phyloP scores from a whole-genome alignment of 2,888 invertebrate species.

The Erannis defoliaria region DNA sequence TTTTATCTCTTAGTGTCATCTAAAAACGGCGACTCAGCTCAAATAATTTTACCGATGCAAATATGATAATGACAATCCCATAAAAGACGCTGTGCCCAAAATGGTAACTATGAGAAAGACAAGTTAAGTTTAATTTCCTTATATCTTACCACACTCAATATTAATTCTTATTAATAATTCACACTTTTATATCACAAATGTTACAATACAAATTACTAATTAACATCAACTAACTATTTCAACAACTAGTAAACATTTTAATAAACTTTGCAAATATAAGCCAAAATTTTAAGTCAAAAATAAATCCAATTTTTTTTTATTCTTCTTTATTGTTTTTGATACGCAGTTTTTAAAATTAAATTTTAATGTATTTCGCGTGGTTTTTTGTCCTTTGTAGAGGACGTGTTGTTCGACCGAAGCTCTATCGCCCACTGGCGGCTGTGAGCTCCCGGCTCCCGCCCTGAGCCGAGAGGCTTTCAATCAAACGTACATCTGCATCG shows the following conservation, averaged over 20 bases:
- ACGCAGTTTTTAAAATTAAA: background rate
- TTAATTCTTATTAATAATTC: constrained; percentile 5
- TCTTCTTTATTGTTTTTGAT: background rate
- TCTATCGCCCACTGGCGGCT: constrained; percentile 33
- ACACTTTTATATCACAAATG: constrained; percentile 12
- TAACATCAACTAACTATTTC: constrained; percentile 21
- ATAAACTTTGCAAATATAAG: constrained; percentile 21
- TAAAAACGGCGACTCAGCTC: constrained; percentile 24
- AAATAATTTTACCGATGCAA: constrained; percentile 23
- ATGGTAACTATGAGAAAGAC: constrained; percentile 7
- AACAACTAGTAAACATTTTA: constrained; percentile 28
- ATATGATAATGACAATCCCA: constrained; percentile 13
- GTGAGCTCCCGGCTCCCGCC: constrained; percentile 13
- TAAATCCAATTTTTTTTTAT: constrained; percentile 2
- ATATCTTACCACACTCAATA: constrained; percentile 8
- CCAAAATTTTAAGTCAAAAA: constrained; percentile 15
- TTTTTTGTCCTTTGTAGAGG: background rate
- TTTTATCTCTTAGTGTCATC: constrained; percentile 34
- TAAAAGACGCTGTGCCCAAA: constrained; percentile 34
- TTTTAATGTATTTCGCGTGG: constrained; percentile 12
- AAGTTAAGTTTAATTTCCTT: background rate
- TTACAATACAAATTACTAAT: constrained; percentile 10
- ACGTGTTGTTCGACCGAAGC: constrained; percentile 35
- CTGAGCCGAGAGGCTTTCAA: constrained; percentile 48
- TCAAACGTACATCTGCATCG: constrained; percentile 57